Conservation (phyloP, 1,140 invertebrate genomes). For the Nasonia vitripennis region DNA sequence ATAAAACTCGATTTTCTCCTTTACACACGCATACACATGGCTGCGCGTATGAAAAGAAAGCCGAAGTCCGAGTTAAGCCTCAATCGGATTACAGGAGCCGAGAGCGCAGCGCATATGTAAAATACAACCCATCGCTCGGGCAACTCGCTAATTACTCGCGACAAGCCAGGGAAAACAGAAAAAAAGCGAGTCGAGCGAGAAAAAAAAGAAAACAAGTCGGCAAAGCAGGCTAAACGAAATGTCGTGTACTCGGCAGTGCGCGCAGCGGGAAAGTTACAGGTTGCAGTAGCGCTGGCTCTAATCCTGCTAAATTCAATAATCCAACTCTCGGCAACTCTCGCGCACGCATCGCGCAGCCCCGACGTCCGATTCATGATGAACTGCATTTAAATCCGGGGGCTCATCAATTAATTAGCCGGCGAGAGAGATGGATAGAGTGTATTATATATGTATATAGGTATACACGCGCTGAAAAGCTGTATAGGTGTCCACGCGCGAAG, state of each 20-base stretch:
- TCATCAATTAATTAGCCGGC: constrained; percentile 72
- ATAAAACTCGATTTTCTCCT: no score
- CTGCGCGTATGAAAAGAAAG: background rate
- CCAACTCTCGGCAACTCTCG: constrained; percentile 28
- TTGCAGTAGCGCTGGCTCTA: background rate
- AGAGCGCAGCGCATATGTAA: no score
- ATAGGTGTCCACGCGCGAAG: background rate
- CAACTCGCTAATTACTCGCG: background rate
- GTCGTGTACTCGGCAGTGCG: constrained; percentile 1
- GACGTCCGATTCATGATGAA: constrained; percentile 57
- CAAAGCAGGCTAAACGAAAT: constrained; percentile 40
- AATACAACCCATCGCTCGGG: background rate
- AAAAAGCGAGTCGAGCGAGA: background rate
- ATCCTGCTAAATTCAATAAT: constrained; percentile 53
- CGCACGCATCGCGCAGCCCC: background rate
- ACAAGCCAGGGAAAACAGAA: background rate
- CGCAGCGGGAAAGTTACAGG: constrained; percentile 30
- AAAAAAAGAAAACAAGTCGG: background rate
- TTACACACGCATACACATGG: background rate
- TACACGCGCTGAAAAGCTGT: no score
- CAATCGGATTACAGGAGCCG: no score
- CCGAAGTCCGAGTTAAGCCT: background rate
- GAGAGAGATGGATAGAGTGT: constrained; percentile 53
- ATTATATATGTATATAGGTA: background rate
- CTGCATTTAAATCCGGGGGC: constrained; percentile 63